phyloP scores from a whole-genome alignment of 2,797 vertebrate species.

The Anas capensis region DNA sequence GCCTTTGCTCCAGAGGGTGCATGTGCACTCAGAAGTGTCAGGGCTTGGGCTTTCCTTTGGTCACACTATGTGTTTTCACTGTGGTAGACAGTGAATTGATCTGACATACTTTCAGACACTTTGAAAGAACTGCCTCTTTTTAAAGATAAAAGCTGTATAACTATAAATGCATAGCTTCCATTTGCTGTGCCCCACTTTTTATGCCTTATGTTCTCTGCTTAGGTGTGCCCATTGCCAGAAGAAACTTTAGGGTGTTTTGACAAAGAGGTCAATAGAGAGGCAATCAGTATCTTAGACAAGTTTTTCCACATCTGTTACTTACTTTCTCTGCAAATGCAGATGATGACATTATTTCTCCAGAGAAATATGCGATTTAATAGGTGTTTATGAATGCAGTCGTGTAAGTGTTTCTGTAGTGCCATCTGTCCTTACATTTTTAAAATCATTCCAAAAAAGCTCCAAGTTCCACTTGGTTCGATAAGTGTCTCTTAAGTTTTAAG shows the following conservation, averaged over 20 bases:
- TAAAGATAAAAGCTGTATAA: not conserved
- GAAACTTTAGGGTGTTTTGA: not conserved
- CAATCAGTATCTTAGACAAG: not conserved
- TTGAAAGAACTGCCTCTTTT: not conserved
- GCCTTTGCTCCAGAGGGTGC: not conserved
- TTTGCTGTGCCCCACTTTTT: not conserved
- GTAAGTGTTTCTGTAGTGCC: not conserved
- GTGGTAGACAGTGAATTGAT: not conserved
- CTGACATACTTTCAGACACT: not conserved
- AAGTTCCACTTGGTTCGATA: not conserved
- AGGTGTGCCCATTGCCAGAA: not conserved
- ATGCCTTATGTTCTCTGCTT: not conserved
- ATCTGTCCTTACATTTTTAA: not conserved
- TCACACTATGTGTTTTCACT: not conserved
- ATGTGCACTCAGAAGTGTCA: not conserved
- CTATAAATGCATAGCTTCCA: not conserved
- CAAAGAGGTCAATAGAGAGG: not conserved
- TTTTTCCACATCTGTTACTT: not conserved
- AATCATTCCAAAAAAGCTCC: accelerated
- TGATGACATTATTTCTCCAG: not conserved
- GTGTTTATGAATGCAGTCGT: not conserved
- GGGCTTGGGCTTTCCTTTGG: not conserved
- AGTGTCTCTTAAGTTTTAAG: not conserved
- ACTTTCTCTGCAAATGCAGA: not conserved
- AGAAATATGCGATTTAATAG: not conserved